Percentiles rank a stretch among this genome's conserved stretches.
phyloP scores from a whole-genome alignment of 64 coral and sea anemone genomes.

The Pocillopora verrucosa region DNA sequence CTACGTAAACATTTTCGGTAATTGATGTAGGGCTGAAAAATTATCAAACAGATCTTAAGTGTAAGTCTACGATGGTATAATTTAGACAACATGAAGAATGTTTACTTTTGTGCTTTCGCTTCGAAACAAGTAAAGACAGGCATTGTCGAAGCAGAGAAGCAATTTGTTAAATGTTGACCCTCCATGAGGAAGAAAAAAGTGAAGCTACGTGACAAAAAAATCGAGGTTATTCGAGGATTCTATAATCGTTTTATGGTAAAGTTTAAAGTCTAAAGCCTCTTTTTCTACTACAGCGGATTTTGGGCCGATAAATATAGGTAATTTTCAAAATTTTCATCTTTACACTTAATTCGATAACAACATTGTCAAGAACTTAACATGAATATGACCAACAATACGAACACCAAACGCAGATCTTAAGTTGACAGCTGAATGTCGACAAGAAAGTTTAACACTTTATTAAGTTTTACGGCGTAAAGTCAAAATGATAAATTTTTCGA shows the following conservation, averaged over 20 bases:
- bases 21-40: background rate
- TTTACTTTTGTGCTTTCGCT: background rate
- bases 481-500: constrained; percentile 1
- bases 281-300: background rate
- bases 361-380: background rate
- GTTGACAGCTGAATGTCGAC: background rate
- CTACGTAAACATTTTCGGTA: no score
- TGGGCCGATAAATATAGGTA: no score
- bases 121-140: background rate
- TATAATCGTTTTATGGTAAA: background rate
- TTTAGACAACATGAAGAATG: background rate
- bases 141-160: background rate
- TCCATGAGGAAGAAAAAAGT: background rate
- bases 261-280: background rate
- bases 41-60: no score
- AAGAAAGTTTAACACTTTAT: background rate
- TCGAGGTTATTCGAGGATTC: background rate
- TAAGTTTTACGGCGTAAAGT: background rate
- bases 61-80: background rate
- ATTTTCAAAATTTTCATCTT: no score
- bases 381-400: constrained; percentile 10
- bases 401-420: constrained; percentile 1
- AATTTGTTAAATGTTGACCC: background rate
- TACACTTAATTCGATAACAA: background rate
- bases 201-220: background rate